These are phyloP conservation scores for Trichopoda pennipes DNA, from an alignment of 2,888 invertebrate species.

Conservation along the genomic window DNA sequence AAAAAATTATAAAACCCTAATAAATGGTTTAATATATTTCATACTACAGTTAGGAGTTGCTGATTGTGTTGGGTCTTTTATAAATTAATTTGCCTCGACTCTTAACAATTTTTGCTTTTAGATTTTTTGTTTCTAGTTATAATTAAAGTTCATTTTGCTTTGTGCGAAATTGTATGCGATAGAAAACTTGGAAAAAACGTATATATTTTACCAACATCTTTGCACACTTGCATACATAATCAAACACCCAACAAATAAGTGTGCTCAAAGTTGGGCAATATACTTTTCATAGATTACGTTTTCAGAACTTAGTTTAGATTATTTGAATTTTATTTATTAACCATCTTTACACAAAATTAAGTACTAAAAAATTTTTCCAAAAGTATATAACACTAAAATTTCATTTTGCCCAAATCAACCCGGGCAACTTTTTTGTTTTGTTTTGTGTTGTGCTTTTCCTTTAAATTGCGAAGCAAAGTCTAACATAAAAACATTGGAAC, in stretches of 20 bases:
- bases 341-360: constrained; percentile 3
- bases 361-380: constrained; percentile 13
- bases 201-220: too few relatives aligned
- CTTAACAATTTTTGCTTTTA: background rate
- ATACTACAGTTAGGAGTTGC: background rate
- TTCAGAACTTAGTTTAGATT: constrained; percentile 21
- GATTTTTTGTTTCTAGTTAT: background rate
- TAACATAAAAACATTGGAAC: background rate
- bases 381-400: constrained; percentile 26
- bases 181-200: background rate
- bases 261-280: constrained; percentile 18
- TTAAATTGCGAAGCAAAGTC: background rate
- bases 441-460: constrained; percentile 6
- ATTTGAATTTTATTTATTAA: constrained; percentile 3
- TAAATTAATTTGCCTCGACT: background rate
- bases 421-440: too few relatives aligned
- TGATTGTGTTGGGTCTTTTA: background rate
- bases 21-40: too few relatives aligned
- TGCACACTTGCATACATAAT: background rate
- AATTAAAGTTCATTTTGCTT: constrained; percentile 11
- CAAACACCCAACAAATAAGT: constrained; percentile 13
- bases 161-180: background rate
- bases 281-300: constrained; percentile 35
- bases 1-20: too few relatives aligned
- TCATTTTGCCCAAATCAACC: constrained; percentile 23